phyloP scores from a whole-genome alignment of 2,888 invertebrate genomes.

The Trissolcus japonicus region DNA sequence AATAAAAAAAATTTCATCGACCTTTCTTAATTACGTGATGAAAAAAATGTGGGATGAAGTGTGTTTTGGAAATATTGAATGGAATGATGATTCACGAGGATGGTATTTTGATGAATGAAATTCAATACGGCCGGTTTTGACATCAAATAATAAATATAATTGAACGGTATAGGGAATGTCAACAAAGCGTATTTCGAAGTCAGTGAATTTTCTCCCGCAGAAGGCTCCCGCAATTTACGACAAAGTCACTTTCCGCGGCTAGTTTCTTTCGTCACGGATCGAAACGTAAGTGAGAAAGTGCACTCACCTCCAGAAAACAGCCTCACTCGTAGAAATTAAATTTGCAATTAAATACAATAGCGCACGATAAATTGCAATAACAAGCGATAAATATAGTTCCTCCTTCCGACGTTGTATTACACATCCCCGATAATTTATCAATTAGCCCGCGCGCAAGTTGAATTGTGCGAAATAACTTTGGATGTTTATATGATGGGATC shows the following conservation, averaged over 20 bases:
- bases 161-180: slow-evolving; percentile 4
- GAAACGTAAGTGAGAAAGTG: slow-evolving; percentile 58
- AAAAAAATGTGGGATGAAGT: no score
- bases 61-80: no score
- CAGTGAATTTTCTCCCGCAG: slow-evolving; percentile 45
- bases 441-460: no score
- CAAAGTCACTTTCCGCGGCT: slow-evolving; percentile 56
- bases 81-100: no score
- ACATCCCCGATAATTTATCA: not conserved
- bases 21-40: no score
- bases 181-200: slow-evolving; percentile 25
- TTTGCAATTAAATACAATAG: slow-evolving; percentile 23
- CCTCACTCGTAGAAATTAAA: slow-evolving; percentile 42
- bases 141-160: slow-evolving; percentile 10
- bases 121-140: not conserved
- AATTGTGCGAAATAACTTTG: not conserved
- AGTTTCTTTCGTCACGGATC: slow-evolving; percentile 60
- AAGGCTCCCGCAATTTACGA: slow-evolving; percentile 52
- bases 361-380: slow-evolving; percentile 16
- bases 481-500: not conserved
- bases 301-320: slow-evolving; percentile 52
- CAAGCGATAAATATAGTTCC: slow-evolving; percentile 14
- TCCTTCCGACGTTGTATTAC: not conserved
- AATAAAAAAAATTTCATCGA: no score
- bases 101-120: not conserved